Base-by-base conservation (phyloP, 2,113 vertebrate genomes). In the Mus pahari region DNA sequence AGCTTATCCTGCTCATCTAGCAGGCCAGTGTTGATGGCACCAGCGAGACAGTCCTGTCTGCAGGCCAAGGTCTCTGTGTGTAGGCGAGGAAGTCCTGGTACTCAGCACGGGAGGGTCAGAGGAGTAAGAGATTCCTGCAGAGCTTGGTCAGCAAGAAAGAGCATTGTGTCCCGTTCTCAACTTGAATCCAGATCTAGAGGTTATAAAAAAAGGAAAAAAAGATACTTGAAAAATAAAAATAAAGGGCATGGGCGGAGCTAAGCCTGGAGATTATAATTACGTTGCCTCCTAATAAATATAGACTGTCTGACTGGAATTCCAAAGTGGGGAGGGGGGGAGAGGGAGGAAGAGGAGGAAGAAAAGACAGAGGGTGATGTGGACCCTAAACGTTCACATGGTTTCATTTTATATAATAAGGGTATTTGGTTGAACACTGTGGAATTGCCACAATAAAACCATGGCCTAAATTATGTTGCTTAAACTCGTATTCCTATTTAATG, bases 61-160 rank as follows among this genome's bases (percentile, higher is more conserved):
- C 7, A 19, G 78, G 77, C 48, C 90, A 96, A 93, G 92, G 58
- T 96, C 84, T 92, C 64, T 95, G 82, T 58, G 53, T 81, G 4
- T 20, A 26, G 24, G 19, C 7, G 13, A 14, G n/a, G 11, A 3
- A 68, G 48, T 8, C 8, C 20, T 66, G 53, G 8, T 19, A 14
- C 31, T 74, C 53, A 88, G 20, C 28, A 17, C 7, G 28, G 77
- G 70, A 20, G 53, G 33, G 16, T 75, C 74, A 88, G 68, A 42
- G 28, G 1, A 58, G 14, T n/a, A 62, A 24, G 58, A 70, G 36
- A 36, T 53, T 17, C 9, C 19, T 19, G 42, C 9, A 55, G 11
- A 74, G 14, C 48, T 9, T 16, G 17, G 39, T 31, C 45, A 28
- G n/a, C 83, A 66, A 73, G 33, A 87, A 88, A 64, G 71, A 36